These are phyloP conservation scores for Andrena bucephala DNA, from an alignment of 2,888 invertebrate genomes.

Conservation along the genomic window DNA sequence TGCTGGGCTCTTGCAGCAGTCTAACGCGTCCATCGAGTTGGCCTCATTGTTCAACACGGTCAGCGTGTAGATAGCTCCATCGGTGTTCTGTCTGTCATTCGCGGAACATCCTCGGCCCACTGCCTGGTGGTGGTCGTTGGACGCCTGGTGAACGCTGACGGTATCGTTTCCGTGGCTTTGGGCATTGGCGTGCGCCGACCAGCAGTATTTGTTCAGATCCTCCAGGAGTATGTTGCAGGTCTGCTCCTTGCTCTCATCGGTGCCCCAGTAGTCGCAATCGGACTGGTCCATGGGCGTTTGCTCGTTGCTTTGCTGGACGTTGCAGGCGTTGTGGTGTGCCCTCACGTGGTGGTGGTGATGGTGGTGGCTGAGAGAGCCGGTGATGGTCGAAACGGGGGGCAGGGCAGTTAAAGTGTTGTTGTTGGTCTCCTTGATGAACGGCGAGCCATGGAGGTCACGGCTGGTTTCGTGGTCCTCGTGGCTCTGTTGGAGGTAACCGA, in stretches of 20 bases:
- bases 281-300: slow-evolving; percentile 86
- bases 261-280: slow-evolving; percentile 90
- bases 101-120: slow-evolving; percentile 63
- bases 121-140: slow-evolving; percentile 79
- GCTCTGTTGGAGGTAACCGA: slow-evolving; percentile 78
- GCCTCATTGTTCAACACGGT: slow-evolving; percentile 93
- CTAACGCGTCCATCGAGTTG: slow-evolving; percentile 83
- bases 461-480: slow-evolving; percentile 77
- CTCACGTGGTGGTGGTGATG: slow-evolving; percentile 76
- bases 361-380: slow-evolving; percentile 81
- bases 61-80: slow-evolving; percentile 92
- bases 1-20: slow-evolving; percentile 85
- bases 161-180: slow-evolving; percentile 87
- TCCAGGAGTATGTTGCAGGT: slow-evolving; percentile 88
- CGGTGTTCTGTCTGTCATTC: slow-evolving; percentile 85
- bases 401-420: slow-evolving; percentile 87
- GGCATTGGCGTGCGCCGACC: slow-evolving; percentile 86
- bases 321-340: slow-evolving; percentile 64
- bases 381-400: slow-evolving; percentile 83
- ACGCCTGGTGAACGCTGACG: slow-evolving; percentile 84
- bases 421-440: slow-evolving; percentile 86
- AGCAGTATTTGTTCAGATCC: slow-evolving; percentile 94
- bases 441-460: slow-evolving; percentile 73
- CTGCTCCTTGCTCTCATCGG: slow-evolving; percentile 85
- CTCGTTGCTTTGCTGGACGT: slow-evolving; percentile 85